phyloP scores from a whole-genome alignment of 2,797 vertebrate genomes.

The Jordanella pulchra region DNA sequence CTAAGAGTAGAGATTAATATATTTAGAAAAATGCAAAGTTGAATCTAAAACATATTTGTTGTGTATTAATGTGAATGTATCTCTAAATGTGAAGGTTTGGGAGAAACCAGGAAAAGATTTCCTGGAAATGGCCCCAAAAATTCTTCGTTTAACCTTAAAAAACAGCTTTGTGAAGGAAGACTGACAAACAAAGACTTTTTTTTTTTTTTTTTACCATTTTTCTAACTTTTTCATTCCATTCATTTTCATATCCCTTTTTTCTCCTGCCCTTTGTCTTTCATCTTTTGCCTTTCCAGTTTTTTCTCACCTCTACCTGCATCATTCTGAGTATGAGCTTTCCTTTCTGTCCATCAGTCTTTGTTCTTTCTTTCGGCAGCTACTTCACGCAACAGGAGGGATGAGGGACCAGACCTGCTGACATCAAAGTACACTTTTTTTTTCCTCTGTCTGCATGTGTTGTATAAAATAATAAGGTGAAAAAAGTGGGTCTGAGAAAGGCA shows the following conservation, averaged over 20 bases:
- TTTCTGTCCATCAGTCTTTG: slow-evolving; percentile 43
- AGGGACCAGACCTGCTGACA: slow-evolving; percentile 47
- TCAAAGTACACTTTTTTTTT: slow-evolving; percentile 44
- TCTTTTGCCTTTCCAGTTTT: slow-evolving; percentile 8
- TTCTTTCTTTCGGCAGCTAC: slow-evolving; percentile 45
- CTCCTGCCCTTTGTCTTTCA: slow-evolving; percentile 1
- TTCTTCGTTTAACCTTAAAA: slow-evolving; percentile 14
- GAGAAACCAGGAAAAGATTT: not conserved
- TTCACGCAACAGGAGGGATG: slow-evolving; percentile 43
- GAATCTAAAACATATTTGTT: not conserved
- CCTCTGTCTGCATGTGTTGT: slow-evolving; percentile 6
- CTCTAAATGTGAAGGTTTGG: not conserved
- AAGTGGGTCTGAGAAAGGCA: slow-evolving; percentile 5
- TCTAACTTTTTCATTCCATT: not conserved
- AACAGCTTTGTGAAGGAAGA: not conserved
- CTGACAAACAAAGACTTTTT: not conserved
- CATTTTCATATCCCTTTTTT: not conserved
- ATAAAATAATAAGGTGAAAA: slow-evolving; percentile 3
- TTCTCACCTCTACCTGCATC: slow-evolving; percentile 18
- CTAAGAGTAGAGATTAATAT: not conserved
- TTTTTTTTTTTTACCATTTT: not conserved
- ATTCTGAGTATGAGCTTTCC: slow-evolving; percentile 6
- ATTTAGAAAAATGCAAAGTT: not conserved
- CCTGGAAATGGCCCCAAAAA: slow-evolving; percentile 9
- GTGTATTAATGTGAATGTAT: not conserved